phyloP scores from a whole-genome alignment of 2,113 vertebrate species.

The Sylvia atricapilla region DNA sequence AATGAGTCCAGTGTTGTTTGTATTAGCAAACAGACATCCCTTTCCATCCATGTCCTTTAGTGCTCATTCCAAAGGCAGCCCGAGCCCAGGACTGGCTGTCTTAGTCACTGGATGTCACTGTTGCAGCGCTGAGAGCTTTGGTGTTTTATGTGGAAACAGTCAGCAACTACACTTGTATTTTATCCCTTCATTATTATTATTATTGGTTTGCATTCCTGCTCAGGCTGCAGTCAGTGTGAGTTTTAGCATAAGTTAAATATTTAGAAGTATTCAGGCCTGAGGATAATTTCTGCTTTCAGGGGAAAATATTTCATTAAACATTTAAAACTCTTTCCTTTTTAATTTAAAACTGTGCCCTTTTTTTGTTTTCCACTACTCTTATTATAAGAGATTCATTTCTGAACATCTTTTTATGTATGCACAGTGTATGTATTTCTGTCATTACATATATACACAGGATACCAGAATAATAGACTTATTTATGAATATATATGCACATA shows the following conservation, averaged over 20 bases:
- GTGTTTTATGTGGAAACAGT: background rate
- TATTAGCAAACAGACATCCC: background rate
- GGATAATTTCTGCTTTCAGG: background rate
- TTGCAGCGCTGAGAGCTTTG: constrained; percentile 25
- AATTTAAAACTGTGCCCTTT: background rate
- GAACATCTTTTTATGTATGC: background rate
- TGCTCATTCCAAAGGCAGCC: background rate
- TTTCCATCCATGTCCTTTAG: background rate
- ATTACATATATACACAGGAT: background rate
- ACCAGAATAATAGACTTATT: background rate
- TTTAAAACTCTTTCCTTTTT: background rate
- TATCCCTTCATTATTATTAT: background rate
- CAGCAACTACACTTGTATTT: background rate
- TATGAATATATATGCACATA: background rate
- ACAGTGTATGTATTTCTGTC: background rate
- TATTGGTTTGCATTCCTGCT: background rate
- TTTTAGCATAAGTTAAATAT: background rate
- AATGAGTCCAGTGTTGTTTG: background rate
- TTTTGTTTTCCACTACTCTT: background rate
- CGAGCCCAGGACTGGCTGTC: background rate
- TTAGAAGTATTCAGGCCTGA: background rate
- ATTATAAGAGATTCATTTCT: background rate
- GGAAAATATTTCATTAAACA: background rate
- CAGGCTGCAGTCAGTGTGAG: background rate
- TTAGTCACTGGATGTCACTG: constrained; percentile 65